phyloP scores from a whole-genome alignment of 2,113 vertebrate species.

The Petrocephalus zakoni region DNA sequence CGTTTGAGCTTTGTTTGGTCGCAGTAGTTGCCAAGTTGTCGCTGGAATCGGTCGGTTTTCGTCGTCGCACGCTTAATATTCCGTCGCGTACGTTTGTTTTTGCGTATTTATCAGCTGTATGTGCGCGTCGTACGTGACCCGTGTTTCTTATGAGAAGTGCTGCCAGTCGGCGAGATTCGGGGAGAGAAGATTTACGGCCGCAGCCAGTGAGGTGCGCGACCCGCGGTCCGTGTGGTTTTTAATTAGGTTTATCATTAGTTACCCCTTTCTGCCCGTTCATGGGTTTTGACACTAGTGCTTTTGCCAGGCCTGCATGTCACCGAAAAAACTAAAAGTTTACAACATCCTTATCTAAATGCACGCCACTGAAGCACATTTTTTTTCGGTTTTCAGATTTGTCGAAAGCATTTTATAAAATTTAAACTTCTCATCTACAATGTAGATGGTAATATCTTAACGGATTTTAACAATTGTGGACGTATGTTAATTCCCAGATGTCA shows the following conservation, averaged over 20 bases:
- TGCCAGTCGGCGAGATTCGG: background rate
- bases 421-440: background rate
- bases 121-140: background rate
- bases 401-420: background rate
- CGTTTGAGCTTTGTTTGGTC: constrained; percentile 12
- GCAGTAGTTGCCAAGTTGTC: background rate
- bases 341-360: too few species aligned
- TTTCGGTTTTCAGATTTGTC: background rate
- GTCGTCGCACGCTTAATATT: background rate
- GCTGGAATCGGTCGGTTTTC: background rate
- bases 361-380: background rate
- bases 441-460: background rate
- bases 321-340: too few species aligned
- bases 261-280: background rate
- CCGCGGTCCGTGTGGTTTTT: background rate
- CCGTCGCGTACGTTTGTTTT: background rate
- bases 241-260: background rate
- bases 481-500: background rate
- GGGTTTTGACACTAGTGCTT: background rate
- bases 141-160: background rate
- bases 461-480: background rate
- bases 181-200: background rate
- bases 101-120: background rate
- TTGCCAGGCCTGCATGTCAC: background rate
- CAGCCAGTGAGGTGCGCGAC: background rate